phyloP scores from a whole-genome alignment of 2,888 invertebrate genomes.

The Anorthoa munda region DNA sequence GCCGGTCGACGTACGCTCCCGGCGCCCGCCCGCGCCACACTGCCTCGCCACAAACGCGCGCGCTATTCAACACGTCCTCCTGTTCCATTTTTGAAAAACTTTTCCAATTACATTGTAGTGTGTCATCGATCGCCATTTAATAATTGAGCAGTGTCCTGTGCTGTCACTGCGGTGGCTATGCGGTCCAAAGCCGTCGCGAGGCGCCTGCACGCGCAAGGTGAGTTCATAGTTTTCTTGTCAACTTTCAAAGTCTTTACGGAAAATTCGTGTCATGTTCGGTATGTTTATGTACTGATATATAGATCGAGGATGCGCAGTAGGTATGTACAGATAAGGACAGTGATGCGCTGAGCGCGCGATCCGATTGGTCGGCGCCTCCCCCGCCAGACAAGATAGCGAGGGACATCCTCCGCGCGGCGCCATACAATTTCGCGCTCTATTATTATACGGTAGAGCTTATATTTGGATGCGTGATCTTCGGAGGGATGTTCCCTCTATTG shows the following conservation, averaged over 20 bases:
- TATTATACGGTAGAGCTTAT: conserved; percentile 64
- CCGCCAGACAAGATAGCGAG: conserved; percentile 90
- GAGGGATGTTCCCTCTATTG: conserved; percentile 89
- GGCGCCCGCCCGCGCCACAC: conserved; percentile 83
- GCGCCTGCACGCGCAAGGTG: conserved; percentile 93
- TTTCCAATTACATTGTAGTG: conserved; percentile 74
- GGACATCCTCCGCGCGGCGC: conserved; percentile 84
- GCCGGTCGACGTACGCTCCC: conserved; percentile 76
- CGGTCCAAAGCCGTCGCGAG: conserved; percentile 94
- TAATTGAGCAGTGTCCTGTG: conserved; percentile 80
- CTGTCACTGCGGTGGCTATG: conserved; percentile 89
- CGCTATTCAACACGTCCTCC: conserved; percentile 67
- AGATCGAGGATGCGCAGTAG: conserved; percentile 82
- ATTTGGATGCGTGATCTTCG: conserved; percentile 65
- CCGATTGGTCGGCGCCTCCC: conserved; percentile 88
- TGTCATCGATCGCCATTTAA: conserved; percentile 82
- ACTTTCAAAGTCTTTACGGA: conserved; percentile 33
- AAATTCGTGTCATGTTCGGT: conserved; percentile 12
- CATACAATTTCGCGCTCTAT: conserved; percentile 69
- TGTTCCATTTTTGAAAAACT: conserved; percentile 78
- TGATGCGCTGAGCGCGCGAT: conserved; percentile 84
- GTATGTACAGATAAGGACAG: conserved; percentile 84
- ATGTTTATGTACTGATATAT: conserved; percentile 37
- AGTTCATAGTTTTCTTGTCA: conserved; percentile 73
- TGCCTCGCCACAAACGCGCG: conserved; percentile 75